Evolutionary conservation across 2,797 vertebrate species (phyloP), one percentile per base, ranked within the genome.

Genomic region (Nasua narica): DNA sequence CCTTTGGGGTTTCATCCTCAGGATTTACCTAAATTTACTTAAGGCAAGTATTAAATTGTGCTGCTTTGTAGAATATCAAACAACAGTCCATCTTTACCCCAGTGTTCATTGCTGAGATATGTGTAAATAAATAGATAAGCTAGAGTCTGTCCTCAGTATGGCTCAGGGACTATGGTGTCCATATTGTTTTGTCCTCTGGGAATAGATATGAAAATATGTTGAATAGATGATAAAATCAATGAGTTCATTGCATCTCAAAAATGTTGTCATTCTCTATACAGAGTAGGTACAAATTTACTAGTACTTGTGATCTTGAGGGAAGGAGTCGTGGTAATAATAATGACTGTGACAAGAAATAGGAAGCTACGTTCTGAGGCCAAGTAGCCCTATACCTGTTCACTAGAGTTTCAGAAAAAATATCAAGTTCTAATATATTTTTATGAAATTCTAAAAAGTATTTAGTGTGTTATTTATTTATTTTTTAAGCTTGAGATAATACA

Each of bases 401-500:
- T n/a, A 92, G 87, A 94, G 74, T 40, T 60, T 93, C 62, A 91
- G 56, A 56, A 81, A 87, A 91, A 94, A 52, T 7, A 43, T 48
- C 50, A 92, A 88, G 32, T 76, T 93, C 84, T 87, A 95, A 43
- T 32, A 78, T 7, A 23, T 52, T 79, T 83, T 79, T 96, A 87
- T 91, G 77, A 85, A 89, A 91, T 81, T 90, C 65, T 74, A 62
- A 56, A 74, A 95, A 70, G 37, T 67, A 52, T 35, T 37, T 85
- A 78, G 7, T 54, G 25, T 92, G 46, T 94, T 87, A 60, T 88
- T 62, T 78, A 32, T 89, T 93, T 84, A 62, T 87, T 84, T 83
- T 78, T 97, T 87, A 96, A 95, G n/a, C 85, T 84, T 90, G 84
- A 93, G 93, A 74, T 95, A 82, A 62, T 62, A 96, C 11, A 62